Conservation (phyloP, 2,113 vertebrate species). For the Pluvianellus socialis region DNA sequence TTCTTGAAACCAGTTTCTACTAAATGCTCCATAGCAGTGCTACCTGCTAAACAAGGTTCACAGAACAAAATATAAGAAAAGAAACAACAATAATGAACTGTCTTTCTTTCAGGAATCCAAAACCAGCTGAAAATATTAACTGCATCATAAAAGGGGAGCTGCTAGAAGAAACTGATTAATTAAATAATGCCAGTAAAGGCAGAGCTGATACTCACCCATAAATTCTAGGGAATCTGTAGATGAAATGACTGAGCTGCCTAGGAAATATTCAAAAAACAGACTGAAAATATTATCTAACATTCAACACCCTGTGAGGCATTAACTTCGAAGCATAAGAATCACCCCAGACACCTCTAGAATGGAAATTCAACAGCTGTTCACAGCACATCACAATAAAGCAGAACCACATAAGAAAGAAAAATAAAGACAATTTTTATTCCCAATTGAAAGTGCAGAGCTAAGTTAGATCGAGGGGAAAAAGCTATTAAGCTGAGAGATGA, state of each 20-base stretch:
- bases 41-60: not conserved
- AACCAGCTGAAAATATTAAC: not conserved
- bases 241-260: not conserved
- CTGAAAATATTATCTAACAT: not conserved
- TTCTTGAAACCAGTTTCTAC: not conserved
- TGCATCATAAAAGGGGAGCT: not conserved
- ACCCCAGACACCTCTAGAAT: not conserved
- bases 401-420: not conserved
- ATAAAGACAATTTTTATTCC: not conserved
- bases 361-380: not conserved
- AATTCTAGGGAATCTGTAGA: not conserved
- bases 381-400: not conserved
- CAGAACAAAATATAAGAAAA: not conserved
- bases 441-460: not conserved
- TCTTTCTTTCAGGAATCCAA: not conserved
- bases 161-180: not conserved
- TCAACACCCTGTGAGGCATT: not conserved
- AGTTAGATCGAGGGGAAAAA: not conserved
- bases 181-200: not conserved
- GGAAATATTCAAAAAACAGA: not conserved
- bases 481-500: not conserved
- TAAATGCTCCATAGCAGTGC: not conserved
- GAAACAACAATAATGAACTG: not conserved
- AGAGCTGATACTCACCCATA: not conserved
- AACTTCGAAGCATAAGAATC: not conserved